Evolutionary conservation across 2,113 vertebrate species (phyloP).

Genomic region (Phaethon lepturus): DNA sequence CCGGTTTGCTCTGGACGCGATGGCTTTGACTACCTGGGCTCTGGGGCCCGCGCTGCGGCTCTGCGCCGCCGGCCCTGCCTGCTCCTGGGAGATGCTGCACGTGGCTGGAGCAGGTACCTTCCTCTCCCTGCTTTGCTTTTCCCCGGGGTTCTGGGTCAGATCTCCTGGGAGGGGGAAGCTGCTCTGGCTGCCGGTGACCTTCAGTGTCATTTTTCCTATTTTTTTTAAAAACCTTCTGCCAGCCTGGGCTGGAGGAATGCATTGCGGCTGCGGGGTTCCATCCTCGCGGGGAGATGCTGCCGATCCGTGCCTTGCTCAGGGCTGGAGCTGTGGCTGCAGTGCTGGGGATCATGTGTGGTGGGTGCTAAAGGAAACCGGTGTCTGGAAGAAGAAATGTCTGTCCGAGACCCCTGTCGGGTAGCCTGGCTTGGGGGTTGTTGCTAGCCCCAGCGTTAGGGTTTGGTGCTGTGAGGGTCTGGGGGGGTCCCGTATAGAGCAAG

Average conservation of each 20-base stretch:
- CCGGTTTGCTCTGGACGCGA: fast-evolving
- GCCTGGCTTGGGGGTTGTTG: neutral
- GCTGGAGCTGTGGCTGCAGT: neutral
- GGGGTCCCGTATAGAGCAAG: neutral
- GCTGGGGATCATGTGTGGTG: neutral
- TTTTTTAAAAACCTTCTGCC: neutral
- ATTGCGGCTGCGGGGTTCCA: neutral
- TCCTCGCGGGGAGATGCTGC: neutral
- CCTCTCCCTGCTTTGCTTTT: neutral
- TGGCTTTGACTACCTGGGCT: slow-evolving; percentile 1
- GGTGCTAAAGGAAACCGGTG: neutral
- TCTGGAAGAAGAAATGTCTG: neutral
- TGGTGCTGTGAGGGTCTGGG: neutral
- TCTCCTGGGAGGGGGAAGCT: neutral
- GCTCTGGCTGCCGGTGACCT: neutral
- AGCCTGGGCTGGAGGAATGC: neutral
- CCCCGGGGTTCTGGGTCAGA: neutral
- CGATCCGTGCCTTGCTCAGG: neutral
- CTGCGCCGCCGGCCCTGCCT: neutral
- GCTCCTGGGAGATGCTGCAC: slow-evolving; percentile 13
- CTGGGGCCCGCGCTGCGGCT: neutral
- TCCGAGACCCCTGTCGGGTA: neutral
- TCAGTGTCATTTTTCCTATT: neutral
- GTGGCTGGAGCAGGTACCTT: slow-evolving; percentile 15
- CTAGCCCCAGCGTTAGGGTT: neutral